These are phyloP conservation scores for Brotula barbata DNA, from an alignment of 2,797 vertebrate genomes.

Conservation along the genomic window DNA sequence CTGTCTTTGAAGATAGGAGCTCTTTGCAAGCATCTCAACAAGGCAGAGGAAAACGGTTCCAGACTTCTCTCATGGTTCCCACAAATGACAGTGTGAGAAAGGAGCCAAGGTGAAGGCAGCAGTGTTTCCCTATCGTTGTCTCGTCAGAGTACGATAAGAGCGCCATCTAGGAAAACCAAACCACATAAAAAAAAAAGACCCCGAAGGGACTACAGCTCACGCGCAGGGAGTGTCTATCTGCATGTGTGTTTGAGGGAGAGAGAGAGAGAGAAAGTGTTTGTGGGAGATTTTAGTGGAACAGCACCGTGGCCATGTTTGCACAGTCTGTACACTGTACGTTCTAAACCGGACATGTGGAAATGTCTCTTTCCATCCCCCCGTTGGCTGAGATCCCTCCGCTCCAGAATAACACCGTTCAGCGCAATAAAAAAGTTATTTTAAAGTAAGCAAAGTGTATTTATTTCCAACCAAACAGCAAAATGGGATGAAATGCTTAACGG, in stretches of 20 bases:
- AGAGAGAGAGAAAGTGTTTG: no score
- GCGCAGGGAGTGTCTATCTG: no score
- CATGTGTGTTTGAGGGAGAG: no score
- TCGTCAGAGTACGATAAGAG: neutral
- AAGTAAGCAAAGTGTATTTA: no score
- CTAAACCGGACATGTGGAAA: no score
- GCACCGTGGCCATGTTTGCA: no score
- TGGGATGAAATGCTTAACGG: no score
- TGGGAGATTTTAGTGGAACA: no score
- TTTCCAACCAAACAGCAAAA: no score
- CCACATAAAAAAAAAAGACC: neutral
- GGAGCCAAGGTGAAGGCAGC: neutral
- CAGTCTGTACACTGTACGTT: no score
- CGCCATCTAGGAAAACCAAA: conserved; percentile 10
- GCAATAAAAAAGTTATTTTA: no score
- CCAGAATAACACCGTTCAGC: conserved; percentile 31
- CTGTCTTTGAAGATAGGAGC: conserved; percentile 1
- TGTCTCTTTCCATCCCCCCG: conserved; percentile 2
- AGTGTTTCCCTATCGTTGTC: no score
- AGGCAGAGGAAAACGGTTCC: neutral
- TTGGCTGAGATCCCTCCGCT: conserved; percentile 21
- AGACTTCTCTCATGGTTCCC: conserved; percentile 1
- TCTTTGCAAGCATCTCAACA: conserved; percentile 1
- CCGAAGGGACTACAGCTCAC: neutral
- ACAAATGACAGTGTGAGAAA: neutral